phyloP scores from a whole-genome alignment of 2,888 invertebrate species.

The Tetrapedia diversipes region DNA sequence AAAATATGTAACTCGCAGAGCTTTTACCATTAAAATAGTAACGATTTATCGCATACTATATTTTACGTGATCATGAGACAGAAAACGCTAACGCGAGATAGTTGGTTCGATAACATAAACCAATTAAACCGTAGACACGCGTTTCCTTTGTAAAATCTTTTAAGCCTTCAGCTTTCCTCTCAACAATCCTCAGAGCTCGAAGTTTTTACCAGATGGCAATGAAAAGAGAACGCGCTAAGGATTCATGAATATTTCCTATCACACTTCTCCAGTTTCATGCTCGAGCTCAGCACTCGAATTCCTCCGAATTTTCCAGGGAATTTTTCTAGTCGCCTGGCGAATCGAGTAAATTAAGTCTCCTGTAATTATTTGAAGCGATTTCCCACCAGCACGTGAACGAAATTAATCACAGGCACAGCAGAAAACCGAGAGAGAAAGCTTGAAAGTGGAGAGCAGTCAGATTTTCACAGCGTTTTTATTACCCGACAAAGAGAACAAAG shows the following conservation, averaged over 20 bases:
- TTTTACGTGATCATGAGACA: too few species aligned
- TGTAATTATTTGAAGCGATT: constrained; percentile 31
- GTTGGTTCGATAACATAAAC: too few species aligned
- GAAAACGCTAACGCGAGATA: too few species aligned
- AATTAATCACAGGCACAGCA: constrained; percentile 24
- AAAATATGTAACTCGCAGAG: too few species aligned
- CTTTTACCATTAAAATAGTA: too few species aligned
- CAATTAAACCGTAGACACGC: too few species aligned
- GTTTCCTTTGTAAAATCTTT: neutral
- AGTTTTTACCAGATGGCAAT: neutral
- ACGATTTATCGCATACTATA: too few species aligned
- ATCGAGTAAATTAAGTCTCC: constrained; percentile 4
- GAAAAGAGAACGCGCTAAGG: neutral
- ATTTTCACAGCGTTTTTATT: constrained; percentile 54
- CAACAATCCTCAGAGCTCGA: too few species aligned
- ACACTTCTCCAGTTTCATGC: neutral
- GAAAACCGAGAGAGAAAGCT: neutral
- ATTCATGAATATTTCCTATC: constrained; percentile 7
- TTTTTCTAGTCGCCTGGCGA: constrained; percentile 2
- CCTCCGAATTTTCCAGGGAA: neutral
- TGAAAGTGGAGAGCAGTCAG: constrained; percentile 21
- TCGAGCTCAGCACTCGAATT: constrained; percentile 13
- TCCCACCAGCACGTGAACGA: constrained; percentile 2
- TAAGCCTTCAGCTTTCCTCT: neutral
- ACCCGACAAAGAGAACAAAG: constrained; percentile 8